phyloP scores from a whole-genome alignment of 2,888 invertebrate species.

The Chironomus tentans region DNA sequence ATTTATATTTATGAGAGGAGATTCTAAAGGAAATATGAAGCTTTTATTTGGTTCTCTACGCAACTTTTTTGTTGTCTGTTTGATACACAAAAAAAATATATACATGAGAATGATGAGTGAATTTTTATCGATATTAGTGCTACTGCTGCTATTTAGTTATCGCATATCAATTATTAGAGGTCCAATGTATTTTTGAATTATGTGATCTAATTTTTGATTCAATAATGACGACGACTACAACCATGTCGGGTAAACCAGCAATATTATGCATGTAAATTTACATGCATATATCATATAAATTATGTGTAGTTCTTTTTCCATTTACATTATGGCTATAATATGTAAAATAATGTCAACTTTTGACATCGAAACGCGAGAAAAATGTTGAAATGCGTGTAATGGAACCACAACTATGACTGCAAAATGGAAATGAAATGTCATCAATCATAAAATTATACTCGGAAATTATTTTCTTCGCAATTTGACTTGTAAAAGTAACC shows the following conservation, averaged over 20 bases:
- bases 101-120: not conserved
- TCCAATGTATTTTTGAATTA: too few species aligned
- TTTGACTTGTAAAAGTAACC: not conserved
- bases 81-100: not conserved
- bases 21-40: not conserved
- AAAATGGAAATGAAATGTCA: not conserved
- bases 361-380: not conserved
- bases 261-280: too few species aligned
- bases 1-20: not conserved
- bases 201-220: too few species aligned
- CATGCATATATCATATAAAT: too few species aligned
- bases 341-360: not conserved
- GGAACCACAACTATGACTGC: not conserved
- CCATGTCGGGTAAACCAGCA: too few species aligned
- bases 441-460: not conserved
- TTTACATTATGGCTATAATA: not conserved
- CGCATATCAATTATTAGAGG: too few species aligned
- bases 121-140: not conserved
- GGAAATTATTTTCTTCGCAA: conserved; percentile 10
- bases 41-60: conserved; percentile 12
- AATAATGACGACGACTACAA: too few species aligned
- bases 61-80: not conserved
- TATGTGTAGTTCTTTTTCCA: too few species aligned
- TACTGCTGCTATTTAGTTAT: not conserved
- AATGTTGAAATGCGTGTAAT: conserved; percentile 4